phyloP scores from a whole-genome alignment of 1,140 invertebrate species.

The Drosophila eugracilis region DNA sequence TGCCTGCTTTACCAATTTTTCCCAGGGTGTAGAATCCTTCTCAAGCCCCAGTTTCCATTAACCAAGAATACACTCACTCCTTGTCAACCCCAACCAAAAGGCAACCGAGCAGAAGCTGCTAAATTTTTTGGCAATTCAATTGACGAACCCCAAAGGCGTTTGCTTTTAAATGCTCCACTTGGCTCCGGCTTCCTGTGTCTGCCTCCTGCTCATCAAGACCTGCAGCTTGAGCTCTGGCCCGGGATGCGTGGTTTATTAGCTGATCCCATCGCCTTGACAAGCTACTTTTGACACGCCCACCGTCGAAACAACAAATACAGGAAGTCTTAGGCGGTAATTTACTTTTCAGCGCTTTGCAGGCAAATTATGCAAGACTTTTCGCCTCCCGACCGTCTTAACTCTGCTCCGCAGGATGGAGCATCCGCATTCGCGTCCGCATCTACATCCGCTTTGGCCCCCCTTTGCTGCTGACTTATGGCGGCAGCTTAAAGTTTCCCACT shows the following conservation, averaged over 20 bases:
- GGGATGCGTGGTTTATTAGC: slow-evolving; percentile 77
- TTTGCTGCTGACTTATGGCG: slow-evolving; percentile 49
- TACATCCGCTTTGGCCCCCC: slow-evolving; percentile 1
- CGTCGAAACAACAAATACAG: slow-evolving; percentile 54
- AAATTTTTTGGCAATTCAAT: slow-evolving; percentile 83
- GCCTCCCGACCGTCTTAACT: background rate
- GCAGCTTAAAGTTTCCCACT: slow-evolving; percentile 61
- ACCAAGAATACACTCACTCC: slow-evolving; percentile 14
- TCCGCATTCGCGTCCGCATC: slow-evolving; percentile 14
- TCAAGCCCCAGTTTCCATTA: slow-evolving; percentile 1
- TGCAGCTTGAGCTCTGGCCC: slow-evolving; percentile 15
- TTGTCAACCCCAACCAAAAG: slow-evolving; percentile 22
- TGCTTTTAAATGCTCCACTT: slow-evolving; percentile 80
- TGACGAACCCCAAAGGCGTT: slow-evolving; percentile 72
- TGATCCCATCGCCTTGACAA: slow-evolving; percentile 79
- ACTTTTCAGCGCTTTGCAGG: slow-evolving; percentile 74
- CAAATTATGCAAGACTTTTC: slow-evolving; percentile 79
- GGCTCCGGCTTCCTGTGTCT: slow-evolving; percentile 67
- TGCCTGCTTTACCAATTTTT: slow-evolving; percentile 2
- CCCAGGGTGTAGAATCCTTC: slow-evolving; percentile 6
- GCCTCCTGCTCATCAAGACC: background rate
- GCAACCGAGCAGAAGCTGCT: slow-evolving; percentile 68
- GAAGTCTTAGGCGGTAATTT: slow-evolving; percentile 82
- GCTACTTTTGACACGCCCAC: slow-evolving; percentile 74
- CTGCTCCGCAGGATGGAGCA: slow-evolving; percentile 5